Evolutionary conservation across 2,113 vertebrate genomes (phyloP).

Genomic region (Thalassoma bifasciatum): DNA sequence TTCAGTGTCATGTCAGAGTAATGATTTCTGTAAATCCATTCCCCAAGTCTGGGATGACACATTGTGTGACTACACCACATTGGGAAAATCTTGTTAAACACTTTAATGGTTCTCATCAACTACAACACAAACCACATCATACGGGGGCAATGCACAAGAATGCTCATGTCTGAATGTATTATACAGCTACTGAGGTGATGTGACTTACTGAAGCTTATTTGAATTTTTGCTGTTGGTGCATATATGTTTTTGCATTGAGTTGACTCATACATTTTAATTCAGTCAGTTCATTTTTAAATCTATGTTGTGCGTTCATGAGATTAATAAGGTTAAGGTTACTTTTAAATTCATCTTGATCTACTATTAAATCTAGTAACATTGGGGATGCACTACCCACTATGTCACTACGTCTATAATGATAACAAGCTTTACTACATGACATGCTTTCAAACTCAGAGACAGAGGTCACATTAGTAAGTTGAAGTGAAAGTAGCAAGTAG

Average conservation of each 20-base stretch:
- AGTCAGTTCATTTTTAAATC: neutral
- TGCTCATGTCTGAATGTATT: neutral
- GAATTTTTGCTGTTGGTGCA: neutral
- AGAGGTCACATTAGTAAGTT: neutral
- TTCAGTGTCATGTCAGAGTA: slow-evolving; percentile 52
- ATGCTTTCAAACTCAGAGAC: neutral
- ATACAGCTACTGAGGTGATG: neutral
- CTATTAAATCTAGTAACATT: too few relatives aligned
- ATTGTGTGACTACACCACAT: slow-evolving; percentile 18
- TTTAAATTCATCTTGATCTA: neutral
- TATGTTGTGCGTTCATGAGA: too few relatives aligned
- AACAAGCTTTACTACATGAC: neutral
- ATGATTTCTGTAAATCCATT: slow-evolving; percentile 60
- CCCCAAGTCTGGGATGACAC: slow-evolving; percentile 36
- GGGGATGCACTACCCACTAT: neutral
- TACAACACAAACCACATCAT: neutral
- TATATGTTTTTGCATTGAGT: too few relatives aligned
- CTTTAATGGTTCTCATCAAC: neutral
- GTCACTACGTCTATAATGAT: neutral
- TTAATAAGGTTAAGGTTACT: too few relatives aligned
- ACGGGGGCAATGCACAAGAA: neutral
- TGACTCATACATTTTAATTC: neutral
- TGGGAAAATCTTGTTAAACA: neutral
- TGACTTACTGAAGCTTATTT: neutral
- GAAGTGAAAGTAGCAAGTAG: neutral